phyloP scores from a whole-genome alignment of 2,888 invertebrate genomes.

The Hermaeophaga mercurialis region DNA sequence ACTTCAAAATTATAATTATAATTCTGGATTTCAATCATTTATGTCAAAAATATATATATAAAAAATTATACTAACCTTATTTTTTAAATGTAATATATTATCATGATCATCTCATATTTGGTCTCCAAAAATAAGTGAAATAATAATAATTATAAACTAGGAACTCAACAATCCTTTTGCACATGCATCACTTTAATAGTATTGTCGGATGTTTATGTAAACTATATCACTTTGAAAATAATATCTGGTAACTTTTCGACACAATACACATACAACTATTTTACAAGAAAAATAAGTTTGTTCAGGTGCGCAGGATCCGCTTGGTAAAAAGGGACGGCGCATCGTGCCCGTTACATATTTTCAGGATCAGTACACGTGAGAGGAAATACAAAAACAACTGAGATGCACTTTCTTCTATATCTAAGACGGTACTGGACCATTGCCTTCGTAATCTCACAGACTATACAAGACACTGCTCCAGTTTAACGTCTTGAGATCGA shows the following conservation, averaged over 20 bases:
- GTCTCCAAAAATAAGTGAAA: slow-evolving; percentile 1
- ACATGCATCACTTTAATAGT: not conserved
- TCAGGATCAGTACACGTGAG: slow-evolving; percentile 38
- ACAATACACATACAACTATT: not conserved
- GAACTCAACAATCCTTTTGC: too few species aligned
- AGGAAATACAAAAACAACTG: slow-evolving; percentile 39
- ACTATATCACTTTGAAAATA: slow-evolving; percentile 5
- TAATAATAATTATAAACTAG: too few species aligned
- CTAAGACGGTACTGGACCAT: slow-evolving; percentile 52
- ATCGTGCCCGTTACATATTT: not conserved
- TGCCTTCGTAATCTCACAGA: slow-evolving; percentile 50
- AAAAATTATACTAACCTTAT: not conserved
- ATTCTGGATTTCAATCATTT: too few species aligned
- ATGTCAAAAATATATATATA: too few species aligned
- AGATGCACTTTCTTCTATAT: slow-evolving; percentile 50
- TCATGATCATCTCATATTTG: not conserved
- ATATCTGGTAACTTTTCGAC: slow-evolving; percentile 5
- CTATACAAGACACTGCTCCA: slow-evolving; percentile 55
- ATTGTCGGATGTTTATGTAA: not conserved
- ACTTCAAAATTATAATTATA: too few species aligned
- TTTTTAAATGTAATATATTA: slow-evolving; percentile 3
- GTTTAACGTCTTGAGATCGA: slow-evolving; percentile 54
- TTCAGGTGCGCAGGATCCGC: not conserved
- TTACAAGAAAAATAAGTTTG: not conserved
- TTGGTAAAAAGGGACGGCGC: slow-evolving; percentile 3